phyloP scores from a whole-genome alignment of 2,797 vertebrate species.

The Leptoclinus maculatus region DNA sequence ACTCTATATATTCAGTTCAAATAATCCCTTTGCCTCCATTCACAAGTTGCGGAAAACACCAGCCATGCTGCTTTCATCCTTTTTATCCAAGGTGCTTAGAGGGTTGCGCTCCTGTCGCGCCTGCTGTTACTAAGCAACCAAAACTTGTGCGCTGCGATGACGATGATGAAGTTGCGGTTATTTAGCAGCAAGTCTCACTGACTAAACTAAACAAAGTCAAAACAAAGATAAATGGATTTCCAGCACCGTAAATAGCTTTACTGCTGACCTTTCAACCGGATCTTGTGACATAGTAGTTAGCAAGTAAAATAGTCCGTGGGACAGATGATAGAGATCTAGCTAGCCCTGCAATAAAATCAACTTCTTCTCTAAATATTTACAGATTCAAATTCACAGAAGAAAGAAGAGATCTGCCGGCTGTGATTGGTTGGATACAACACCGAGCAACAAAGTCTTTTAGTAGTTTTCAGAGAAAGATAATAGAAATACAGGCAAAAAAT shows the following conservation, averaged over 20 bases:
- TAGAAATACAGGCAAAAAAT: background rate
- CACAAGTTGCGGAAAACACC: background rate
- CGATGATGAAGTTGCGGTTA: background rate
- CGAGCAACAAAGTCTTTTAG: background rate
- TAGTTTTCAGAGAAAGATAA: background rate
- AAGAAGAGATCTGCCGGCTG: no score
- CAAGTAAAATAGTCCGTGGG: background rate
- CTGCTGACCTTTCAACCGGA: background rate
- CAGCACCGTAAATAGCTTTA: background rate
- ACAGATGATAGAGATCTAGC: background rate
- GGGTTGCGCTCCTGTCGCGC: background rate
- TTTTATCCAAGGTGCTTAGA: background rate
- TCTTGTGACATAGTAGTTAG: background rate
- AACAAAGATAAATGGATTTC: background rate
- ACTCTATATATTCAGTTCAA: constrained; percentile 34
- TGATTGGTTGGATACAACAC: no score
- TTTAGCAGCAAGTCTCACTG: background rate
- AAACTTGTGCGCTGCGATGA: background rate
- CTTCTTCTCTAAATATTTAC: background rate
- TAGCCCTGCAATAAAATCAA: background rate
- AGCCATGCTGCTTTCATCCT: background rate
- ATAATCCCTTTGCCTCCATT: constrained; percentile 13
- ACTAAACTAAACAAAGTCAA: background rate
- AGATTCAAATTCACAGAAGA: no score
- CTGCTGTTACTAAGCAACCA: background rate